Conservation (phyloP, 2,888 invertebrate species). For the Mesorhabditis sp. region DNA sequence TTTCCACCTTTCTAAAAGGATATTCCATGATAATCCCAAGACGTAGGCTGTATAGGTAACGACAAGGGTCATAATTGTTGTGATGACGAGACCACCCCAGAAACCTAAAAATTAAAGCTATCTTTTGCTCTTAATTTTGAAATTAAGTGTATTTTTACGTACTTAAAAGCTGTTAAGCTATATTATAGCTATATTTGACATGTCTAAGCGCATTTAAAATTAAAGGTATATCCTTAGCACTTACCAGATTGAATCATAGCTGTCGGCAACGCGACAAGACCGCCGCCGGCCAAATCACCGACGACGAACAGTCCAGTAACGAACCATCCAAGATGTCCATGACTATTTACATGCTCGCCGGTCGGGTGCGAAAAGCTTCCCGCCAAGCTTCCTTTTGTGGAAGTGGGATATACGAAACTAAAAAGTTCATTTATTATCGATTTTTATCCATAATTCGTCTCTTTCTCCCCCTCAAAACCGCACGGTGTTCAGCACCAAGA, state of each 20-base stretch:
- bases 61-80: conserved; percentile 37
- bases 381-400: neutral
- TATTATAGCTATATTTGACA: neutral
- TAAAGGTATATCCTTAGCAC: conserved; percentile 10
- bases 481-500: no score
- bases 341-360: neutral
- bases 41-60: conserved; percentile 50
- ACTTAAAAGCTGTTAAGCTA: neutral
- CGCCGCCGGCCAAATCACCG: conserved; percentile 53
- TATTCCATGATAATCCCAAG: conserved; percentile 51
- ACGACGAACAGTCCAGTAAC: conserved; percentile 53
- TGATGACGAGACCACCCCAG: conserved; percentile 39
- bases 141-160: neutral
- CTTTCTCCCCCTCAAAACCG: no score
- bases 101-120: conserved; percentile 30
- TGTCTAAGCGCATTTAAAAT: neutral
- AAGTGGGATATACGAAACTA: no score
- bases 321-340: conserved; percentile 43
- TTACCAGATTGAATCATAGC: conserved; percentile 51
- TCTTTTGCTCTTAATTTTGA: conserved; percentile 9
- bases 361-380: neutral
- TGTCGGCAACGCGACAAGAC: conserved; percentile 50
- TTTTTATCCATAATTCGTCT: no score
- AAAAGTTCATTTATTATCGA: no score
- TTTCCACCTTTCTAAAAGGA: conserved; percentile 41